Percentiles rank a stretch among this genome's conserved stretches.
phyloP scores from a whole-genome alignment of 2,888 invertebrate genomes.

The Drosophila eohydei region DNA sequence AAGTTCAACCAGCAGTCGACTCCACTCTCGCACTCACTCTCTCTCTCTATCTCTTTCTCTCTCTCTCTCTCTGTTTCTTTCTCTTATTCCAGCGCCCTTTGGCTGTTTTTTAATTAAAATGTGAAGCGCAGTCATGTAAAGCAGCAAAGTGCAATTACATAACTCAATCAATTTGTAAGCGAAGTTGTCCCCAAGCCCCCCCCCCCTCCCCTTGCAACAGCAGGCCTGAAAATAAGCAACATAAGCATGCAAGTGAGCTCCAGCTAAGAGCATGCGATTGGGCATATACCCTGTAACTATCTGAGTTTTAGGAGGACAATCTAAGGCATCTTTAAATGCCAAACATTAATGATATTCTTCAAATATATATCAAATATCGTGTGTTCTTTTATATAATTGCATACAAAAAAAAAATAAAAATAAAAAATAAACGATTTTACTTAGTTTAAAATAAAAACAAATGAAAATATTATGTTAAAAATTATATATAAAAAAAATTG shows the following conservation, averaged over 20 bases:
- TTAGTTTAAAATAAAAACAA: no score
- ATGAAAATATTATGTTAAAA: no score
- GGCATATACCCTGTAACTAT: not conserved
- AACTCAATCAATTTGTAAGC: constrained; percentile 83
- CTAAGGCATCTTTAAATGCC: no score
- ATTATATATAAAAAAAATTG: no score
- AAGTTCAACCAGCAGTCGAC: constrained; percentile 25
- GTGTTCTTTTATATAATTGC: no score
- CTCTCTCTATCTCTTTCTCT: not conserved
- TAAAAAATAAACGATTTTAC: not conserved
- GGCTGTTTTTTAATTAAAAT: constrained; percentile 67
- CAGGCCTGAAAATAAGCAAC: not conserved
- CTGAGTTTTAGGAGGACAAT: not conserved
- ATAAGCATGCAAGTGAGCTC: not conserved
- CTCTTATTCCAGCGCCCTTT: not conserved
- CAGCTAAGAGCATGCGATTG: not conserved
- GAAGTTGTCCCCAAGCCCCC: constrained; percentile 14
- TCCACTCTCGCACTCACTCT: not conserved
- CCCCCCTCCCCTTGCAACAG: not conserved
- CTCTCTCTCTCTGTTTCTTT: not conserved
- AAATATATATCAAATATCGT: no score
- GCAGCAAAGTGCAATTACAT: constrained; percentile 75
- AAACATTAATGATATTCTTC: no score
- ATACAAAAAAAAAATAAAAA: not conserved
- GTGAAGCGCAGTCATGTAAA: constrained; percentile 75